These are phyloP conservation scores for Scolopax rusticola DNA, from an alignment of 2,797 vertebrate species.

Conservation along the genomic window DNA sequence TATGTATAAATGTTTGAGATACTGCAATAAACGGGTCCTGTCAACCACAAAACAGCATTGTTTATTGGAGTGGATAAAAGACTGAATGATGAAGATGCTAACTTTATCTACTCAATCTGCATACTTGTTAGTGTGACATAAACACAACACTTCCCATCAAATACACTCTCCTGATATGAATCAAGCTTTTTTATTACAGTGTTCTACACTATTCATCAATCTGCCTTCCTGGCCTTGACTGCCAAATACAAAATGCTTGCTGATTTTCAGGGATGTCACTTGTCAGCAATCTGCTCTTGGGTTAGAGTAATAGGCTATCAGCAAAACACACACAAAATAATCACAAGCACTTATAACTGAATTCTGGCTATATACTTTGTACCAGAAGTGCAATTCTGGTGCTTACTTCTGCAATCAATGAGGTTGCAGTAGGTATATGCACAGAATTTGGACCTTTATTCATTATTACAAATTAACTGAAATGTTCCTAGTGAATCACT, in stretches of 20 bases:
- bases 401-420: background rate
- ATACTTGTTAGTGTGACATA: slow-evolving; percentile 61
- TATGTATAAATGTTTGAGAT: background rate
- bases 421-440: background rate
- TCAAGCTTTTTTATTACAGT: slow-evolving; percentile 47
- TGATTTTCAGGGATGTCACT: slow-evolving; percentile 36
- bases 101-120: slow-evolving; percentile 48
- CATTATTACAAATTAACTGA: background rate
- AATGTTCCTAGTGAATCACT: background rate
- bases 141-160: slow-evolving; percentile 46
- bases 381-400: background rate
- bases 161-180: slow-evolving; percentile 28
- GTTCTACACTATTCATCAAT: slow-evolving; percentile 19
- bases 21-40: background rate
- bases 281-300: slow-evolving; percentile 19
- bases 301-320: slow-evolving; percentile 43
- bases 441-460: background rate
- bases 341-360: background rate
- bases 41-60: background rate
- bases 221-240: slow-evolving; percentile 37
- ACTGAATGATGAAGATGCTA: slow-evolving; percentile 38
- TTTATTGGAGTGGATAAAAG: slow-evolving; percentile 16
- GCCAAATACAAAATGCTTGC: slow-evolving; percentile 46
- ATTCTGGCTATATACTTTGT: background rate
- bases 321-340: background rate